phyloP scores from a whole-genome alignment of 2,113 vertebrate genomes.

The Gavia stellata region DNA sequence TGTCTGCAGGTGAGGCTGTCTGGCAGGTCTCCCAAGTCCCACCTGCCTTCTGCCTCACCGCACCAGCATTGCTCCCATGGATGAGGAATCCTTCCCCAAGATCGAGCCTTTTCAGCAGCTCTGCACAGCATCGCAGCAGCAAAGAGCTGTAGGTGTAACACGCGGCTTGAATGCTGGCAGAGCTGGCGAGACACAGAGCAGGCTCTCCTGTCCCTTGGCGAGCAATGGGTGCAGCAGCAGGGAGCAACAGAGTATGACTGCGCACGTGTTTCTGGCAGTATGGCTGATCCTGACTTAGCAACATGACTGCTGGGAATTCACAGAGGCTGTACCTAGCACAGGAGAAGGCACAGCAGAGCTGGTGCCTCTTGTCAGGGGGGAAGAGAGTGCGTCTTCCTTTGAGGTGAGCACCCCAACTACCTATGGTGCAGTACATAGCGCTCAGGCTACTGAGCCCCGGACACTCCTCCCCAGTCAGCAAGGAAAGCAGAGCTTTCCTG shows the following conservation, averaged over 20 bases:
- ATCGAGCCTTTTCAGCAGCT: background rate
- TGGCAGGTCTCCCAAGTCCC: background rate
- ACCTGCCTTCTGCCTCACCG: background rate
- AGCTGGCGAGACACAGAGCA: background rate
- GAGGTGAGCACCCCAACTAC: background rate
- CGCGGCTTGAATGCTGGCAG: rapidly evolving
- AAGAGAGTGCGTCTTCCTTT: background rate
- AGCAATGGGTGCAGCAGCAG: background rate
- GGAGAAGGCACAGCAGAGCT: background rate
- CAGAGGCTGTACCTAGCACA: background rate
- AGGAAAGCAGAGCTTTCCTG: background rate
- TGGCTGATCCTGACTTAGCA: background rate
- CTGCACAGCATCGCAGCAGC: background rate
- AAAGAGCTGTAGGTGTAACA: background rate
- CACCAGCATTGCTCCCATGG: background rate
- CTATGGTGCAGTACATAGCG: rapidly evolving
- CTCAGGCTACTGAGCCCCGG: background rate
- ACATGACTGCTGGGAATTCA: background rate
- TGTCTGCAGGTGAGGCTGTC: background rate
- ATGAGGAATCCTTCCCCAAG: background rate
- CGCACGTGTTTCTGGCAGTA: background rate
- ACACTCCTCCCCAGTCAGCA: background rate
- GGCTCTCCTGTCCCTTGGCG: background rate
- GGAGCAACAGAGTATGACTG: background rate
- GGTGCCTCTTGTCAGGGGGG: background rate